Conservation (phyloP, 2,113 vertebrate genomes). For the Trichomycterus rosablanca region DNA sequence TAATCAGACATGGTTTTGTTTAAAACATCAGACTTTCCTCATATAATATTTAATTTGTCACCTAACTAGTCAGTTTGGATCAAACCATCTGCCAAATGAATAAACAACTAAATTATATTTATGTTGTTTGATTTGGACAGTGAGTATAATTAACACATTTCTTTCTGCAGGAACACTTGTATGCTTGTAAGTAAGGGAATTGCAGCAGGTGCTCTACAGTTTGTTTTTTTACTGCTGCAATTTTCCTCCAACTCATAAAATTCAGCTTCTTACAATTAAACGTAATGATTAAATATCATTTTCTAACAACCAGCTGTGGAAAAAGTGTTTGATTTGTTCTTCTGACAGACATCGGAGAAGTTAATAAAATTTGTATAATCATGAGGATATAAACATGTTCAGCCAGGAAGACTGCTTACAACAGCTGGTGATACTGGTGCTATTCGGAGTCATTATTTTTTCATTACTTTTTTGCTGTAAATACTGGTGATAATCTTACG, state of each 20-base stretch:
- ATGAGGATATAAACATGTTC: slow-evolving; percentile 15
- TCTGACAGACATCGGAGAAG: neutral
- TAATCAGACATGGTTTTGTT: too few relatives aligned
- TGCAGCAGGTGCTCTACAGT: slow-evolving; percentile 6
- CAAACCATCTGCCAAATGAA: too few relatives aligned
- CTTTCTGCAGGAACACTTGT: slow-evolving; percentile 4
- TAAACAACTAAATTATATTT: too few relatives aligned
- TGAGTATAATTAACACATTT: neutral
- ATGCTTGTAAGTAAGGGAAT: neutral
- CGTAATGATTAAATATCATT: slow-evolving; percentile 14
- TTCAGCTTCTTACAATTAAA: slow-evolving; percentile 4
- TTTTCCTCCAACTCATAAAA: neutral
- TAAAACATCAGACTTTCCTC: too few relatives aligned
- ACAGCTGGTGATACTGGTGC: slow-evolving; percentile 11
- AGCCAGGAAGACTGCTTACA: slow-evolving; percentile 15
- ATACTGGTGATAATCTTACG: slow-evolving; percentile 12
- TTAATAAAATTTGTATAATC: slow-evolving; percentile 17
- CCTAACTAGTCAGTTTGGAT: too few relatives aligned
- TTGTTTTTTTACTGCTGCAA: slow-evolving; percentile 9
- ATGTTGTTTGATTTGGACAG: too few relatives aligned
- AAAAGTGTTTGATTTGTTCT: neutral
- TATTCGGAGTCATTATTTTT: slow-evolving; percentile 13
- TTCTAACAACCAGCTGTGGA: neutral
- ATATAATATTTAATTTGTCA: too few relatives aligned
- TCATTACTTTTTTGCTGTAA: slow-evolving; percentile 18